A percentile compares a stretch with the other conserved stretches of the same genome.
Conservation (phyloP, 2,797 vertebrate species). For the Notolepis coatsorum region DNA sequence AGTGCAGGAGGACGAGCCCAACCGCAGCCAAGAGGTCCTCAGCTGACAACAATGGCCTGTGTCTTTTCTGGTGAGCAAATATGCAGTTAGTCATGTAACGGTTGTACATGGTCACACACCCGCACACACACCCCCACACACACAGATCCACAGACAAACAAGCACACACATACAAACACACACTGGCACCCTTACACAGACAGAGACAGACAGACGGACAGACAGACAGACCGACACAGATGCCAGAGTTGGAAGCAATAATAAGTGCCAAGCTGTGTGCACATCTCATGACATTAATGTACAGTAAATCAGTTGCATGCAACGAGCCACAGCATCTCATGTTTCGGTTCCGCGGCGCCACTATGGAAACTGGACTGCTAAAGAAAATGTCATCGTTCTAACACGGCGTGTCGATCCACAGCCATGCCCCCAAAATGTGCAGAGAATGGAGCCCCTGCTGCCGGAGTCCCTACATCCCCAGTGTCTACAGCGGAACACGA, state of each 20-base stretch:
- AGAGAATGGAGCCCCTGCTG: conserved; percentile 41
- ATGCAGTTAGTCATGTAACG: conserved; percentile 13
- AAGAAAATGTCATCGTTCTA: conserved; percentile 36
- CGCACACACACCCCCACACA: not conserved
- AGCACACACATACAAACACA: not conserved
- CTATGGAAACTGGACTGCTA: conserved; percentile 53
- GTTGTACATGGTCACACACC: conserved; percentile 11
- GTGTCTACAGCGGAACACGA: conserved; percentile 30
- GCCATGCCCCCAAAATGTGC: conserved; percentile 34
- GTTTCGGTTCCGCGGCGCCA: conserved; percentile 42
- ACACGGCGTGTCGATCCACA: conserved; percentile 22
- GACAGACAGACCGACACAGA: conserved; percentile 13
- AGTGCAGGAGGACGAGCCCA: conserved; percentile 50
- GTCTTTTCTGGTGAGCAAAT: conserved; percentile 27
- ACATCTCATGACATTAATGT: conserved; percentile 38
- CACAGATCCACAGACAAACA: not conserved
- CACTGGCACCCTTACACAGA: not conserved
- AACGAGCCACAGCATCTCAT: conserved; percentile 38
- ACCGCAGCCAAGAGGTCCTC: conserved; percentile 41
- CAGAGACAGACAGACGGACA: not conserved
- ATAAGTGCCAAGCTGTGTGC: conserved; percentile 37
- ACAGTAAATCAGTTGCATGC: conserved; percentile 55
- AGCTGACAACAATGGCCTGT: conserved; percentile 58
- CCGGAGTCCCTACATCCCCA: conserved; percentile 36
- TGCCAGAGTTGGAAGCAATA: conserved; percentile 24